These are phyloP conservation scores for Cartodere bifasciata DNA, from an alignment of 2,888 invertebrate species.

Conservation along the genomic window DNA sequence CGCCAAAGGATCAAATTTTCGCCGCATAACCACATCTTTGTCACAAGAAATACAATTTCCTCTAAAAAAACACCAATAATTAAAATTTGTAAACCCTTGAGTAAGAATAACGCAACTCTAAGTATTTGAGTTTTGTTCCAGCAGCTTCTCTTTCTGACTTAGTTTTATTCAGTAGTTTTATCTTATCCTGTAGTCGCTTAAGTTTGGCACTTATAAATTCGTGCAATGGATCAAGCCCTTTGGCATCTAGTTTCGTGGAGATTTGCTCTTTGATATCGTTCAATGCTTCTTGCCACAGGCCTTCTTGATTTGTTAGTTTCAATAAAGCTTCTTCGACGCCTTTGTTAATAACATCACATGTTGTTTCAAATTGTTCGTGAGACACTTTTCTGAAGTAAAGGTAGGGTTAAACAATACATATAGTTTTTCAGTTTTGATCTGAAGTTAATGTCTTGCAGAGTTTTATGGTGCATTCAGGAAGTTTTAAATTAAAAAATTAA, in stretches of 20 bases:
- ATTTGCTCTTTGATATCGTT: slow-evolving; percentile 55
- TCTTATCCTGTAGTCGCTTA: slow-evolving; percentile 45
- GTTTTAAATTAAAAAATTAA: too few relatives aligned
- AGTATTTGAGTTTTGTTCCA: slow-evolving; percentile 54
- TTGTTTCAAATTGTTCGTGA: slow-evolving; percentile 55
- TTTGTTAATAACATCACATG: slow-evolving; percentile 51
- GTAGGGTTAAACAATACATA: too few relatives aligned
- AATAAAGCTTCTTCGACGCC: slow-evolving; percentile 50
- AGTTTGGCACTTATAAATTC: slow-evolving; percentile 52
- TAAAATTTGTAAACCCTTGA: too few relatives aligned
- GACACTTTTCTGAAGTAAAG: too few relatives aligned
- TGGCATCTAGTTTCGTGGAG: slow-evolving; percentile 51
- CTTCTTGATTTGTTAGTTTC: slow-evolving; percentile 49
- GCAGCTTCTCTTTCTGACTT: slow-evolving; percentile 57
- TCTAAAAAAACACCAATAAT: too few relatives aligned
- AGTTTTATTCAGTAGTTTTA: slow-evolving; percentile 45
- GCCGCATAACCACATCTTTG: slow-evolving; percentile 58
- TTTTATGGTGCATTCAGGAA: too few relatives aligned
- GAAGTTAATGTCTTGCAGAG: too few relatives aligned
- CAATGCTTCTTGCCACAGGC: slow-evolving; percentile 50
- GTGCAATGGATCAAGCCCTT: slow-evolving; percentile 49
- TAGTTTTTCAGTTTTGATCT: too few relatives aligned
- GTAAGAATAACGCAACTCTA: too few relatives aligned
- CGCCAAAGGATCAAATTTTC: slow-evolving; percentile 38
- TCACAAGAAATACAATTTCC: slow-evolving; percentile 73